Conservation (phyloP, 2,888 invertebrate species). For the Cordilura impudica region DNA sequence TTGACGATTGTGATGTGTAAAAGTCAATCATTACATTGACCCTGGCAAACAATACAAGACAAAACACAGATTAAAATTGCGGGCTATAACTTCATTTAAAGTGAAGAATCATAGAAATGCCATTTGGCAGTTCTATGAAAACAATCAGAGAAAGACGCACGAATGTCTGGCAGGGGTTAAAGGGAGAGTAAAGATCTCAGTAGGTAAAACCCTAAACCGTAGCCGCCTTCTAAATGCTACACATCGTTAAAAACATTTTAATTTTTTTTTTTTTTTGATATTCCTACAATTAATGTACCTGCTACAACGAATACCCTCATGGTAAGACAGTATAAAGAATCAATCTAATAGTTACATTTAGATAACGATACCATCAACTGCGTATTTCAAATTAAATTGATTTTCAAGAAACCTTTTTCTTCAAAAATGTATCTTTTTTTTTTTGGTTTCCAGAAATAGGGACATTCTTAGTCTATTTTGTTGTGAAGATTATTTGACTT, state of each 20-base stretch:
- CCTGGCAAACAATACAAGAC: not conserved
- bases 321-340: not conserved
- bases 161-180: slow-evolving; percentile 9
- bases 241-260: slow-evolving; percentile 26
- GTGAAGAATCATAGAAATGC: not conserved
- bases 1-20: slow-evolving; percentile 28
- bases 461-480: not conserved
- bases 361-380: slow-evolving; percentile 40
- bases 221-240: slow-evolving; percentile 47
- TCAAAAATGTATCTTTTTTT: slow-evolving; percentile 1
- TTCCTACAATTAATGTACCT: slow-evolving; percentile 48
- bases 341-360: slow-evolving; percentile 49
- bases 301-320: slow-evolving; percentile 30
- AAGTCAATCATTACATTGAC: slow-evolving; percentile 47
- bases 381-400: slow-evolving; percentile 60
- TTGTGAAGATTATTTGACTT: slow-evolving; percentile 4
- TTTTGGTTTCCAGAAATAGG: slow-evolving; percentile 28
- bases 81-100: slow-evolving; percentile 55
- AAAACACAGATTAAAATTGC: slow-evolving; percentile 33
- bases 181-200: not conserved
- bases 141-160: slow-evolving; percentile 14
- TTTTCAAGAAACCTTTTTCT: slow-evolving; percentile 50
- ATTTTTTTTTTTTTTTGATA: slow-evolving; percentile 9
- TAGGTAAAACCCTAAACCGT: slow-evolving; percentile 40
- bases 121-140: slow-evolving; percentile 54